Percentiles rank a stretch among this genome's conserved stretches.
Conservation (phyloP, 2,888 invertebrate species). For the Lasius platythorax region DNA sequence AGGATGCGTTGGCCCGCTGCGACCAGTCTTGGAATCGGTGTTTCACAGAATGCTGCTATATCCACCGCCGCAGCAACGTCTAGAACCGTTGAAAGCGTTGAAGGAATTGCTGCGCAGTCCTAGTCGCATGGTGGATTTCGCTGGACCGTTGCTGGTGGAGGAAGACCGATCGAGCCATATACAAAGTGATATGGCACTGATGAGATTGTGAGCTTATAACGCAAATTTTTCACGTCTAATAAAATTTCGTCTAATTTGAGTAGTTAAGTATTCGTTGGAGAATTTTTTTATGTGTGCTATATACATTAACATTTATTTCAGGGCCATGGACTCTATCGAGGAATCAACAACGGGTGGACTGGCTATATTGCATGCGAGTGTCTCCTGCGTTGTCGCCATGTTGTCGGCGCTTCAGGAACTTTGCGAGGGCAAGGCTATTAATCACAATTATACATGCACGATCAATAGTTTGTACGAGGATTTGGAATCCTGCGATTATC, state of each 20-base stretch:
- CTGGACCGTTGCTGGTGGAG: conserved; percentile 87
- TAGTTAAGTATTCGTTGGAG: background rate
- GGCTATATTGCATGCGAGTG: conserved; percentile 92
- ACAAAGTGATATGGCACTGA: conserved; percentile 93
- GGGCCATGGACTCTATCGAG: conserved; percentile 97
- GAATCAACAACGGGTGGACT: conserved; percentile 95
- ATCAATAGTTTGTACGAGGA: conserved; percentile 84
- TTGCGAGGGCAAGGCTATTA: conserved; percentile 91
- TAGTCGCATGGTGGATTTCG: conserved; percentile 92
- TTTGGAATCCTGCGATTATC: conserved; percentile 89
- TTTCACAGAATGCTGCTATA: conserved; percentile 97
- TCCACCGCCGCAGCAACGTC: conserved; percentile 94
- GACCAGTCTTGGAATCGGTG: conserved; percentile 96
- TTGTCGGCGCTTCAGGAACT: conserved; percentile 94
- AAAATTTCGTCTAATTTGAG: conserved; percentile 15
- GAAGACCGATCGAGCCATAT: conserved; percentile 89
- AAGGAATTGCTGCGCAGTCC: conserved; percentile 93
- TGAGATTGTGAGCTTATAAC: conserved; percentile 89
- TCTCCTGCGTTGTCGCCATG: conserved; percentile 94
- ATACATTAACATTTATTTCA: conserved; percentile 78
- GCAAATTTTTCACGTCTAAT: background rate
- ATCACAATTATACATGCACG: conserved; percentile 86
- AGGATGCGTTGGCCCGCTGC: conserved; percentile 94
- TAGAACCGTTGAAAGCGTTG: conserved; percentile 94
- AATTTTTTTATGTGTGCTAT: background rate